These are phyloP conservation scores for Zygothrica quintamaculata DNA, from an alignment of 2,888 invertebrate species.

Conservation along the genomic window DNA sequence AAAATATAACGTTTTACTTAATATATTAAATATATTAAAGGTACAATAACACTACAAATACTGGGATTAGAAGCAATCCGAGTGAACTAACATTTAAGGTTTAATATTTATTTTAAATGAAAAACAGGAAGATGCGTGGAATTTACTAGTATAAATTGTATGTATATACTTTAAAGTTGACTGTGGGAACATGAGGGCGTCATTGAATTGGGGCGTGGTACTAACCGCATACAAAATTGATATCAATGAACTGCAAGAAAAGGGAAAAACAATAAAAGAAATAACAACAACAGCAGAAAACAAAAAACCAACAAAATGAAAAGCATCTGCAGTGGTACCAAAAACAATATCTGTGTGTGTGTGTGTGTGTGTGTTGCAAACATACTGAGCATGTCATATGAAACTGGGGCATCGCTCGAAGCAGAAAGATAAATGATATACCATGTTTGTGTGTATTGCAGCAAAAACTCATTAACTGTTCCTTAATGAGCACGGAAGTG, in stretches of 20 bases:
- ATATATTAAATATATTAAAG: no score
- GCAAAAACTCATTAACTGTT: constrained; percentile 60
- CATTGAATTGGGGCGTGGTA: constrained; percentile 51
- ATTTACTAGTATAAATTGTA: constrained; percentile 7
- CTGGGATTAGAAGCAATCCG: no score
- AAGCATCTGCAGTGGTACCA: constrained; percentile 31
- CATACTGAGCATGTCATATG: constrained; percentile 20
- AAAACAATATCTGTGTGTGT: constrained; percentile 12
- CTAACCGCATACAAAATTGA: constrained; percentile 56
- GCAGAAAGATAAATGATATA: constrained; percentile 66
- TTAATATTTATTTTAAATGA: no score
- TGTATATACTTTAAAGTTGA: constrained; percentile 31
- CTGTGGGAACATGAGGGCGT: constrained; percentile 27
- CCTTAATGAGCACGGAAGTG: constrained; percentile 61
- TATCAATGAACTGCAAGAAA: constrained; percentile 68
- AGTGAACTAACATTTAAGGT: no score
- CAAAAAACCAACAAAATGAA: constrained; percentile 37
- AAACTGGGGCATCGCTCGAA: constrained; percentile 63
- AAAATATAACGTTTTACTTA: no score
- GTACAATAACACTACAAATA: no score
- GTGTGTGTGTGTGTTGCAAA: neutral
- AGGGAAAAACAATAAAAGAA: constrained; percentile 40
- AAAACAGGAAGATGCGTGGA: neutral
- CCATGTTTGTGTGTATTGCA: constrained; percentile 30
- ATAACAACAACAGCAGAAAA: constrained; percentile 44